Base-by-base conservation (phyloP, 1,140 invertebrate species). In the Zaprionus gabonicus region DNA sequence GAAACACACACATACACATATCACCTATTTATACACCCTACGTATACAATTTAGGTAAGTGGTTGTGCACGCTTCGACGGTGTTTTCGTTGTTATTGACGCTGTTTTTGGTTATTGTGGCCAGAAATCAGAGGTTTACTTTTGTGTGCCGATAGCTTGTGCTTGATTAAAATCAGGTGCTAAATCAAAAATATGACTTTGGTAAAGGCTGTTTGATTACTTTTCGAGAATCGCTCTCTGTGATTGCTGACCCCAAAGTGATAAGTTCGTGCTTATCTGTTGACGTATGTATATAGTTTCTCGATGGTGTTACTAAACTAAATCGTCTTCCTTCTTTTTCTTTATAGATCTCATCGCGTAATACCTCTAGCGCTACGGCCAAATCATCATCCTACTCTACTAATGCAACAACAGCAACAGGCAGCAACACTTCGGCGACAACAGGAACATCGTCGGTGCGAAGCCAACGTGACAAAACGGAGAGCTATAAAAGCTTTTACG, bases 401-500 rank as follows among this genome's bases (percentile, higher is more conserved):
- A 72, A 53, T 20, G 20, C 71, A 68, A 62, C 65, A 25, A 20
- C 63, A 51, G 25, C 60, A 34, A 25, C 65, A 60, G 57, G 38
- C 72, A 46, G 72, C 25, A 64, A 66, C n/a, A 44, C 77, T 23
- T 46, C 63, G 27, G n/a, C 72, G 25, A 28, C 28, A 31, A 41
- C 72, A 74, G 60, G 62, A 60, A 68, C 71, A 7, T 69, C 73
- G 7, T 55, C 63, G 20, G 41, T 62, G 53, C 78, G 85, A 77
- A 79, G 69, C 67, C 81, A 87, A 81, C 86, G 86, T 60, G 91
- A 86, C 53, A 92, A 92, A 72, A 62, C 60, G 65, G 87, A 91
- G 62, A 86, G 73, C 60, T 92, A 86, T 75, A 92, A 92, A 87
- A 92, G 91, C 76, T 92, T 86, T 74, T 92, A 92, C 75, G 91